Evolutionary conservation across 2,888 invertebrate genomes (phyloP).

Genomic region (Synanthedon formicaeformis): DNA sequence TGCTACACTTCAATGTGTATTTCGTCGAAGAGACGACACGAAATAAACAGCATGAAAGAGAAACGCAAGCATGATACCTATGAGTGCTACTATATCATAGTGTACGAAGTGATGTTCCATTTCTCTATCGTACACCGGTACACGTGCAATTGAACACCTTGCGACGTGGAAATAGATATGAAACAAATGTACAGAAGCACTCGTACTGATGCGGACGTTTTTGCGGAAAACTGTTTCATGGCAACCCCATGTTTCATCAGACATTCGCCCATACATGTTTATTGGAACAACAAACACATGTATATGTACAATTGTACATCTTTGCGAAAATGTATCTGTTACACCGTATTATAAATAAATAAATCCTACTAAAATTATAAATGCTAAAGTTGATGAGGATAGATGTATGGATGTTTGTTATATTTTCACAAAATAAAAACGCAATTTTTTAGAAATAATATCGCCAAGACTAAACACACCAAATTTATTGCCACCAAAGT

Average conservation of each 20-base stretch:
- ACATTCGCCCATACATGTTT: neutral
- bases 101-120: neutral
- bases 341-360: no score
- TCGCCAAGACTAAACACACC: no score
- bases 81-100: neutral
- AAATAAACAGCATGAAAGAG: no score
- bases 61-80: no score
- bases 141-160: constrained; percentile 57
- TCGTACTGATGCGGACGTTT: constrained; percentile 10
- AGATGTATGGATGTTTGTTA: no score
- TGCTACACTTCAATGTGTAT: neutral
- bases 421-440: no score
- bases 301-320: no score
- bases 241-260: neutral
- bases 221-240: constrained; percentile 1
- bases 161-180: constrained; percentile 59
- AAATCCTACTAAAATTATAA: no score
- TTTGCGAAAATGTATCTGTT: no score
- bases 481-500: no score
- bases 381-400: no score
- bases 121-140: constrained; percentile 19
- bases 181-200: constrained; percentile 26
- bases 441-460: no score
- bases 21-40: neutral
- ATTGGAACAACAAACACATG: constrained; percentile 2